phyloP scores from a whole-genome alignment of 2,797 vertebrate genomes.

The Semaprochilodus insignis region DNA sequence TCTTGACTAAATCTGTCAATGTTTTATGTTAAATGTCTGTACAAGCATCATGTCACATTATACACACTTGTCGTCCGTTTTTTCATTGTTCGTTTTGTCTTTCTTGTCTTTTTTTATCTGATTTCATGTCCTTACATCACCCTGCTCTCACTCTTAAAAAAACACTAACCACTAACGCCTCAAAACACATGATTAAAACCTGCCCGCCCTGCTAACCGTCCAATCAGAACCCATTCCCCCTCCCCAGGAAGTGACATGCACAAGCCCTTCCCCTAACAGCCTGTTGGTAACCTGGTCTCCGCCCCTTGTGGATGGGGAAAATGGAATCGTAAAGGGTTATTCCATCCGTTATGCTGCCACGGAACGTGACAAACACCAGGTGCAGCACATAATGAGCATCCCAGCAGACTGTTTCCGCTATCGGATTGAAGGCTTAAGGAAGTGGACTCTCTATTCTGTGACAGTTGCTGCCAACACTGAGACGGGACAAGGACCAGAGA shows the following conservation, averaged over 20 bases:
- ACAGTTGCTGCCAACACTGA: conserved; percentile 91
- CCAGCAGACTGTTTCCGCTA: conserved; percentile 85
- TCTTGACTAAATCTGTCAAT: not conserved
- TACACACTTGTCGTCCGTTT: conserved; percentile 69
- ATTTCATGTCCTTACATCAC: conserved; percentile 81
- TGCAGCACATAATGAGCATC: conserved; percentile 86
- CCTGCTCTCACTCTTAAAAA: conserved; percentile 66
- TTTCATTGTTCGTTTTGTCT: conserved; percentile 88
- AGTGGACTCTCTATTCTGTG: conserved; percentile 96
- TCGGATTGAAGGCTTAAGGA: conserved; percentile 93
- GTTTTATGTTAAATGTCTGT: conserved; percentile 15
- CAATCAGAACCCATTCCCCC: conserved; percentile 93
- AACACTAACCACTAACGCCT: conserved; percentile 39
- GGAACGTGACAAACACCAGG: conserved; percentile 81
- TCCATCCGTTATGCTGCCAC: conserved; percentile 86
- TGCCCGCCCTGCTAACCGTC: conserved; percentile 50
- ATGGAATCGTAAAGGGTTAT: conserved; percentile 91
- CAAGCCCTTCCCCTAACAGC: conserved; percentile 95
- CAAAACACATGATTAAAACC: conserved; percentile 59
- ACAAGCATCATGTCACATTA: not conserved
- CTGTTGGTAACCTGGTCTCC: conserved; percentile 98
- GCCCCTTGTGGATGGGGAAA: conserved; percentile 91
- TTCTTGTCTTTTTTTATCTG: conserved; percentile 78
- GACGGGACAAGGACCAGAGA: conserved; percentile 93
- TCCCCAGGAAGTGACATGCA: conserved; percentile 95